These are phyloP conservation scores for Eurytoma californica DNA, from an alignment of 2,888 invertebrate species.

Conservation along the genomic window DNA sequence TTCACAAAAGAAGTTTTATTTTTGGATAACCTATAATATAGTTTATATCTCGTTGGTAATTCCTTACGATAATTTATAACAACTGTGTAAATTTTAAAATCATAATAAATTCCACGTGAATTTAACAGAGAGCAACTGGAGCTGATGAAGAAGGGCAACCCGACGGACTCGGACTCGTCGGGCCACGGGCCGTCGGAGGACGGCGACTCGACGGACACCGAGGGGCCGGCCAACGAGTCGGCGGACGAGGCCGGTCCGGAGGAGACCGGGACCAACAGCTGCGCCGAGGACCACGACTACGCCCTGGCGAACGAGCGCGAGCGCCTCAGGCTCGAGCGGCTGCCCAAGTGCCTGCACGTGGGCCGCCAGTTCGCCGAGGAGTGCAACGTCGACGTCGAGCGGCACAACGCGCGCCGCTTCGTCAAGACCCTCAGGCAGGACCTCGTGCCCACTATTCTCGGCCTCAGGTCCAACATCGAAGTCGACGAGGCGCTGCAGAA, in stretches of 20 bases:
- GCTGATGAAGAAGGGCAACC: conserved; percentile 71
- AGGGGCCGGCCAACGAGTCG: conserved; percentile 70
- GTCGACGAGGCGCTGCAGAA: conserved; percentile 94
- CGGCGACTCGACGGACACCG: conserved; percentile 72
- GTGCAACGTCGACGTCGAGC: conserved; percentile 88
- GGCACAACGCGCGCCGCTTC: conserved; percentile 91
- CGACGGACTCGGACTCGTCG: conserved; percentile 71
- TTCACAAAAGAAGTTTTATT: no score
- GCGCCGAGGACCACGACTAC: conserved; percentile 69
- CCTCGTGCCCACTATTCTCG: conserved; percentile 85
- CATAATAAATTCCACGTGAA: not conserved
- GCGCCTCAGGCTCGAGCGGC: conserved; percentile 76
- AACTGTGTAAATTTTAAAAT: not conserved
- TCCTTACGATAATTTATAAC: no score
- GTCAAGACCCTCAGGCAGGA: conserved; percentile 85
- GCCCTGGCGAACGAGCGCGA: conserved; percentile 72
- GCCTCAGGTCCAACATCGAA: conserved; percentile 88
- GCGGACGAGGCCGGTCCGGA: conserved; percentile 68
- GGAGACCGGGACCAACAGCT: conserved; percentile 61
- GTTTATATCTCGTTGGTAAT: no score
- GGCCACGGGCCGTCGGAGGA: conserved; percentile 72
- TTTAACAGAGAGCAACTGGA: conserved; percentile 70
- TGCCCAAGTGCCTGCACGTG: conserved; percentile 78
- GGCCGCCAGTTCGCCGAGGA: conserved; percentile 76
- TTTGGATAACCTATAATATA: no score